Percentiles rank a stretch among this genome's conserved stretches.
phyloP scores from a whole-genome alignment of 2,888 invertebrate species.

The Cataglyphis livida region DNA sequence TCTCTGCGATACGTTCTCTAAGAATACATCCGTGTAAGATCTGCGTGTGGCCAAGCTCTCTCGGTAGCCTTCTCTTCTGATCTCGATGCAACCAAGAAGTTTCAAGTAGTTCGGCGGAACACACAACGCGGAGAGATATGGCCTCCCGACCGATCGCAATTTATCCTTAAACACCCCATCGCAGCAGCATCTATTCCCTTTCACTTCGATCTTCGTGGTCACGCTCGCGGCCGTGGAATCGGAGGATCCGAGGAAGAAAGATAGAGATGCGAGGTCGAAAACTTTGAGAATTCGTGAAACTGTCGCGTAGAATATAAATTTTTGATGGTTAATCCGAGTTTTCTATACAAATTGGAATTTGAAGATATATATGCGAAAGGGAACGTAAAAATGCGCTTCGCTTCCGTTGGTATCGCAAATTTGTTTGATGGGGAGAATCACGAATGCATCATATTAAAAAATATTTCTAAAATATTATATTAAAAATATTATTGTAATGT shows the following conservation, averaged over 20 bases:
- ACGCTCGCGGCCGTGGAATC: constrained; percentile 48
- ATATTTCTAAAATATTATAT: not conserved
- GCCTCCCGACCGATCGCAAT: constrained; percentile 76
- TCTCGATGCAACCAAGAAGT: constrained; percentile 67
- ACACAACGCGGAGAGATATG: constrained; percentile 69
- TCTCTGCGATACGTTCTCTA: not conserved
- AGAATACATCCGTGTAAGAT: not conserved
- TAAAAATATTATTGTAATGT: not conserved
- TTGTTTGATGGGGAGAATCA: not conserved
- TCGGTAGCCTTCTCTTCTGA: constrained; percentile 60
- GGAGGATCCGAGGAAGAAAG: constrained; percentile 10
- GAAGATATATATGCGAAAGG: not conserved
- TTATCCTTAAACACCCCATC: constrained; percentile 73
- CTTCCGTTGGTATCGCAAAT: not conserved
- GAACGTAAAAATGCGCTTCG: not conserved
- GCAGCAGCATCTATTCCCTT: constrained; percentile 68
- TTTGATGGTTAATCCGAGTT: constrained; percentile 78
- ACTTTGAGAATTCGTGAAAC: constrained; percentile 62
- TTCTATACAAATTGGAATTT: constrained; percentile 71
- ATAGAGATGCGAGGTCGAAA: constrained; percentile 40
- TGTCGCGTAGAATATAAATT: constrained; percentile 70
- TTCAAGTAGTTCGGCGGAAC: constrained; percentile 76
- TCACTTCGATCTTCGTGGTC: constrained; percentile 33
- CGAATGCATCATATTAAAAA: too few relatives aligned
- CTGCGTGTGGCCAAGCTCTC: constrained; percentile 36